phyloP scores from a whole-genome alignment of 2,113 vertebrate species.

The Dascyllus trimaculatus region DNA sequence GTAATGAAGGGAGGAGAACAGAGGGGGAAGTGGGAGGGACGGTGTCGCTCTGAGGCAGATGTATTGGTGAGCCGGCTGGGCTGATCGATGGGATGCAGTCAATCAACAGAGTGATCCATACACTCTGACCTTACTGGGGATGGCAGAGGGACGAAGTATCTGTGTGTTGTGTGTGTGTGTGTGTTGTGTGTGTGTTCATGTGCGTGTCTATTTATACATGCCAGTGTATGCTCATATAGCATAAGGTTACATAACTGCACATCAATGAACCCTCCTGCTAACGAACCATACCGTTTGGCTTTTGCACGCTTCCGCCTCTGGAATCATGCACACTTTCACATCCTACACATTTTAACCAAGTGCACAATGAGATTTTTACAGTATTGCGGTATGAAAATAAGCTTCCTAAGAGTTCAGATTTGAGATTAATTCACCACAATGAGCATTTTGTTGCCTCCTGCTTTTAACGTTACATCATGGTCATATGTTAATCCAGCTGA shows the following conservation, averaged over 20 bases:
- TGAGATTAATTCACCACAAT: conserved; percentile 38
- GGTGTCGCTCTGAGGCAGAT: conserved; percentile 58
- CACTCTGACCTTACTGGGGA: conserved; percentile 65
- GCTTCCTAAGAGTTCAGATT: conserved; percentile 1
- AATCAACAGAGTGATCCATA: conserved; percentile 75
- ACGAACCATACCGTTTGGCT: background rate
- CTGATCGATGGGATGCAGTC: conserved; percentile 70
- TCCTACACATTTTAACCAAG: conserved; percentile 5
- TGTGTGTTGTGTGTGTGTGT: conserved; percentile 6
- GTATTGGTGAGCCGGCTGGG: conserved; percentile 50
- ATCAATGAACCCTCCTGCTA: conserved; percentile 17
- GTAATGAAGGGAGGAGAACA: conserved; percentile 27
- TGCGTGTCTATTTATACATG: conserved; percentile 42
- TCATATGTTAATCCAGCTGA: conserved; percentile 63
- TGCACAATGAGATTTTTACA: conserved; percentile 1
- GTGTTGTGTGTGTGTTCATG: conserved; percentile 2
- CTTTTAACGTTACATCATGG: conserved; percentile 45
- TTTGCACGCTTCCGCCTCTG: background rate
- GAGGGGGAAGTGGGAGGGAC: conserved; percentile 18
- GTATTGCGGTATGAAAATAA: background rate
- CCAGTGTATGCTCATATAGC: conserved; percentile 35
- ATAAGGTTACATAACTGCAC: conserved; percentile 47
- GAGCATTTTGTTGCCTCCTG: conserved; percentile 40
- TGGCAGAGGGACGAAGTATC: conserved; percentile 19
- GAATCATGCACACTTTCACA: background rate